Evolutionary conservation across 2,113 vertebrate species (phyloP), one percentile per base, ranked within the genome.

Genomic region (Lonchura striata): DNA sequence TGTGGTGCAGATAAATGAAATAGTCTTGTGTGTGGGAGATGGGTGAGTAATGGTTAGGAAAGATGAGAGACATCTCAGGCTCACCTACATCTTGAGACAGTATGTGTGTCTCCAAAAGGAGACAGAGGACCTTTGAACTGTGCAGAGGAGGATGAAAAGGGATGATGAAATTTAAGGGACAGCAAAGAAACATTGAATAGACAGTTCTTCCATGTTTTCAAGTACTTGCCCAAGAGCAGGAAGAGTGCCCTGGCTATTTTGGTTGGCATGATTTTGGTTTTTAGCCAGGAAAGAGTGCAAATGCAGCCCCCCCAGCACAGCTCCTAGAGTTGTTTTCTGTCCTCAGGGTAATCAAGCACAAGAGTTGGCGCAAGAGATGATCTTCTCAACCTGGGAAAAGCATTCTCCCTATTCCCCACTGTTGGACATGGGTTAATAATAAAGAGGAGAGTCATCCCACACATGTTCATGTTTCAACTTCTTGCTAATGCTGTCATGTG

Each of bases 1-100:
- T 90, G 82, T 57, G 85, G 49, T 75, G 35, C 15, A 30, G 78
- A 92, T 68, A 53, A 86, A 78, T 18, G 47, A 61, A 89, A 75
- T 23, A 70, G 37, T 46, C 27, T 1, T 54, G 79, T 59, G 21
- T 85, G 92, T 49, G 92, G 90, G 85, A 93, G 79, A 90, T 66
- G 92, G 56, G 31, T 31, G 69, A 86, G 57, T 56, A 76, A 80
- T 63, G 77, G 53, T 1, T 77, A 50, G 50, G 63, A 50, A 77
- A 52, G 71, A 70, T 0, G 0, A 64, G 90, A 91, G 87, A 80
- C 31, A 74, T 39, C 35, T 52, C 9, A 1, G 39, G 54, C n/a
- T 96, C 71, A 86, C 88, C 94, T 95, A 65, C 88, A 59, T 90
- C 92, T 95, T 93, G 79, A 74, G 47, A 17, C 42, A 79, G 81